Conservation (phyloP, 2,113 vertebrate species). For the Athene cunicularia region DNA sequence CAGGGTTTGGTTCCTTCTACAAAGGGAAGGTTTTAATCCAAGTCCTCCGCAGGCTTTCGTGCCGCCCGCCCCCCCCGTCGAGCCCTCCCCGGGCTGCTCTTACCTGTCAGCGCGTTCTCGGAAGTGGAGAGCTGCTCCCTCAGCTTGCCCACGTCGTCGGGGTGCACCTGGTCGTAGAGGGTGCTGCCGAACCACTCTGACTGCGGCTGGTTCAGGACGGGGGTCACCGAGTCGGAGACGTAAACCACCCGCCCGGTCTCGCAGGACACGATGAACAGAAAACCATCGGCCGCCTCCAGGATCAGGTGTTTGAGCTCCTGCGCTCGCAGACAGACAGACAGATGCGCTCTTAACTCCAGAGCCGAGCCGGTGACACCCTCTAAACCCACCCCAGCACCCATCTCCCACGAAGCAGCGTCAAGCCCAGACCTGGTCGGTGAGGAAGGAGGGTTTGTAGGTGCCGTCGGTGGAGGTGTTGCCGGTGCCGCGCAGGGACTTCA, state of each 20-base stretch:
- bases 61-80: neutral
- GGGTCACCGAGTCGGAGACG: conserved; percentile 92
- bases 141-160: conserved; percentile 93
- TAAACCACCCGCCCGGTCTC: conserved; percentile 93
- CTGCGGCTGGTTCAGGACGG: conserved; percentile 93
- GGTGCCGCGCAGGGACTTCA: conserved; percentile 93
- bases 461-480: conserved; percentile 90
- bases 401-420: neutral
- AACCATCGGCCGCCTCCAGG: conserved; percentile 94
- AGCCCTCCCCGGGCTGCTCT: neutral
- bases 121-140: conserved; percentile 94
- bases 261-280: conserved; percentile 96
- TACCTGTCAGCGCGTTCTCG: conserved; percentile 89
- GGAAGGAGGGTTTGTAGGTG: conserved; percentile 94
- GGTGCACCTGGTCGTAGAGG: conserved; percentile 94
- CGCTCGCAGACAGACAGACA: neutral
- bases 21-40: conserved; percentile 49
- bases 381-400: rapidly evolving
- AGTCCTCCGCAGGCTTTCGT: neutral
- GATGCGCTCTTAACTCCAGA: neutral
- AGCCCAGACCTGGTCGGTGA: conserved; percentile 89
- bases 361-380: neutral
- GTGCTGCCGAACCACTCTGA: conserved; percentile 94
- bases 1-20: conserved; percentile 60
- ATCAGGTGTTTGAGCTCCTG: conserved; percentile 97